Conservation (phyloP, 2,888 invertebrate genomes). For the Kryphioiulus occultus region DNA sequence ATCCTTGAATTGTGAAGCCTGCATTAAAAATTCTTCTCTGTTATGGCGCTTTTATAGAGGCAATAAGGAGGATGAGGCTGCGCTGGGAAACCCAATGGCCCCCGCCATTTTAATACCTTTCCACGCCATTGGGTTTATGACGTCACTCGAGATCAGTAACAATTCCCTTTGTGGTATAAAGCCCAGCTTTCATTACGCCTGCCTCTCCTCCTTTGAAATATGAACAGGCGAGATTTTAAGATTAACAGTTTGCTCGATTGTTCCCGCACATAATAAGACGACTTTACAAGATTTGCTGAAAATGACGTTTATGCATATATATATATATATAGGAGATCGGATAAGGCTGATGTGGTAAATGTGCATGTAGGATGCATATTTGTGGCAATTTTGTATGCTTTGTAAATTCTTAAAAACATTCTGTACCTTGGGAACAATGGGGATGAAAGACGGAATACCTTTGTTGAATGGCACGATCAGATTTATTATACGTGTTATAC, state of each 20-base stretch:
- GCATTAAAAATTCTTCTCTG: not conserved
- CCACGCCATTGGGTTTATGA: slow-evolving; percentile 32
- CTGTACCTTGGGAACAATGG: not conserved
- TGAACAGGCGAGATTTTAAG: not conserved
- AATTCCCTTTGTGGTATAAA: not conserved
- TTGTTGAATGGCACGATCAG: not conserved
- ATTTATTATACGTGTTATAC: no score
- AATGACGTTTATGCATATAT: not conserved
- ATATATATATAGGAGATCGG: not conserved
- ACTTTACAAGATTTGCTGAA: not conserved
- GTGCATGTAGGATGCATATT: not conserved
- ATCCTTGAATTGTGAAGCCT: not conserved
- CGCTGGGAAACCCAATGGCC: not conserved
- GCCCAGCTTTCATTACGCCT: not conserved
- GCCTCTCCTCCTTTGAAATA: slow-evolving; percentile 13
- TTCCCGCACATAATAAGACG: not conserved
- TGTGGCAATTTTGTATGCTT: not conserved
- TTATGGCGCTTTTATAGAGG: not conserved
- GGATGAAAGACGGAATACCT: not conserved
- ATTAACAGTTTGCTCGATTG: not conserved
- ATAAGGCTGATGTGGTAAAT: not conserved
- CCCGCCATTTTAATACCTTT: not conserved
- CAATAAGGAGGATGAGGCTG: not conserved
- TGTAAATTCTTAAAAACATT: not conserved
- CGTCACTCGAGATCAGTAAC: slow-evolving; percentile 18